phyloP scores from a whole-genome alignment of 2,113 vertebrate genomes.

The Pyxicephalus adspersus region DNA sequence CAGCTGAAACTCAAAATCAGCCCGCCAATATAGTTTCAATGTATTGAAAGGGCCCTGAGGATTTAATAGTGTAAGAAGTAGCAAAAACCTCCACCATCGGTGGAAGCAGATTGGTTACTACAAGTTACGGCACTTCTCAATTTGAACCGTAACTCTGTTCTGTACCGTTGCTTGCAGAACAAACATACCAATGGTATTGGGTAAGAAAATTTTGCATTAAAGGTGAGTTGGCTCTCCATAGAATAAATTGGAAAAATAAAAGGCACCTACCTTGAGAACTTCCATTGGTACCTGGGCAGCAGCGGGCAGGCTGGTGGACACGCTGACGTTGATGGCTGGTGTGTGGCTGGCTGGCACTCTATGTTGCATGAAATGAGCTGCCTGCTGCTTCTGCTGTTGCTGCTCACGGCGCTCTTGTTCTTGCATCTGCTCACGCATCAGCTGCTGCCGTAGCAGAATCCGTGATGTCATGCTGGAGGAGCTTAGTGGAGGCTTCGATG shows the following conservation, averaged over 20 bases:
- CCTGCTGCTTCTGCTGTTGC: constrained; percentile 82
- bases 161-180: too few species aligned
- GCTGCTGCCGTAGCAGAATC: constrained; percentile 85
- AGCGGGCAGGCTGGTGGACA: constrained; percentile 74
- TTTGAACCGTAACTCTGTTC: too few species aligned
- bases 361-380: constrained; percentile 80
- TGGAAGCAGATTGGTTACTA: too few species aligned
- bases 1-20: too few species aligned
- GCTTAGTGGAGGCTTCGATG: constrained; percentile 81
- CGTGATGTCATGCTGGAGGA: constrained; percentile 87
- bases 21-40: too few species aligned
- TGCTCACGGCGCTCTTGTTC: constrained; percentile 87
- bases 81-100: too few species aligned
- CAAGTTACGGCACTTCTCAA: too few species aligned
- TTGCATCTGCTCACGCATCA: constrained; percentile 82
- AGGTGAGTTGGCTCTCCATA: not conserved
- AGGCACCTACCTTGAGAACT: constrained; percentile 85
- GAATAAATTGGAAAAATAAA: not conserved
- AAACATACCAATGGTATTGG: too few species aligned
- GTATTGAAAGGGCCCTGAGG: too few species aligned
- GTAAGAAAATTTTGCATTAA: too few species aligned
- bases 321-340: constrained; percentile 83
- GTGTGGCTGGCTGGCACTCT: constrained; percentile 81
- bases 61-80: too few species aligned
- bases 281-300: constrained; percentile 91